Base-by-base conservation (phyloP, 2,113 vertebrate genomes). In the Gallinago undulata region DNA sequence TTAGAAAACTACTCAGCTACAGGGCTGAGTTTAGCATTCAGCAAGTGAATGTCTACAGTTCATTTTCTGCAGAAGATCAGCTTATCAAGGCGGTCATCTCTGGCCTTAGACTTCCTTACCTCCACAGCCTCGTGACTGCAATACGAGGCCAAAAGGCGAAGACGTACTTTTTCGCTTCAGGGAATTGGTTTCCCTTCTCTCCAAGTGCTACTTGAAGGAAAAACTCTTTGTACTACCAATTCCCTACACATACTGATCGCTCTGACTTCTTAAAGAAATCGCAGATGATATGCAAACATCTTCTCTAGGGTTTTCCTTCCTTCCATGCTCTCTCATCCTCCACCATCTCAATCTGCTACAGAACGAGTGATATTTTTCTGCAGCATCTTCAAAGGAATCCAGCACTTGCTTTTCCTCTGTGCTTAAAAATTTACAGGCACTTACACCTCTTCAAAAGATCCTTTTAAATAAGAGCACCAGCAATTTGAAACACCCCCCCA, bases 401-500 rank as follows among this genome's bases (percentile, higher is more conserved):
- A 48, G 80, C 28, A 24, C 57, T 93, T 19, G 33, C 74, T 89
- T 94, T 17, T 81, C 64, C 74, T 94, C 88, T 2, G 3, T 24
- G 63, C 91, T 95, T 92, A 94, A 94, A 94, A 90, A 90, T 93
- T 96, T 77, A 92, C 75, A 75, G 78, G 68, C 89, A 82, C 90
- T 96, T 91, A 87, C 27, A 90, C 41, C 75, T 83, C 86, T 93
- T 89, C 91, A 90, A 85, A 83, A 87, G 84, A 75, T 21, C 83
- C 50, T 91, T 92, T 95, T 28, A 81, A 89, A 57, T 35, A 27
- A 75, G 68, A 91, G 80, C 45, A 33, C 5, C 37, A 27, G 84
- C 11, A 10, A 47, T 78, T 68, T 66, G 88, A 50, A 70, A 87
- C 43, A 63, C 47, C 41, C 33, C 21, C 0, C 1, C 60, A 16